A percentile compares a stretch with the other conserved stretches of the same genome.
Evolutionary conservation across 2,797 vertebrate genomes (phyloP).

Genomic region (Hafferia zeledoni): DNA sequence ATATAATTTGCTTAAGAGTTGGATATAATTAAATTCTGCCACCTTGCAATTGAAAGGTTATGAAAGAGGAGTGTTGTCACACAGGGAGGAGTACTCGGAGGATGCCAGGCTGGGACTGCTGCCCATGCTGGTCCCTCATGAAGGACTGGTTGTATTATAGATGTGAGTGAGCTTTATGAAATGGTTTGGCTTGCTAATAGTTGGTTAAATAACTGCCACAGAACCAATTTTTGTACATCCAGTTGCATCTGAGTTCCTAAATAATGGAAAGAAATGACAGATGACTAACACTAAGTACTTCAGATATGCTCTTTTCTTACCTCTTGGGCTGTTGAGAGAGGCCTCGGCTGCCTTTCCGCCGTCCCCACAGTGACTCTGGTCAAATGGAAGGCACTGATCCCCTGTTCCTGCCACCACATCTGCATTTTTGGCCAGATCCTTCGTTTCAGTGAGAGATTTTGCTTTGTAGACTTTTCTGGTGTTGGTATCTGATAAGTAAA

Average conservation of each 20-base stretch:
- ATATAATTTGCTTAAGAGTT: neutral
- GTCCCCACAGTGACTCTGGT: conserved; percentile 96
- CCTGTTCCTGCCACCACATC: conserved; percentile 96
- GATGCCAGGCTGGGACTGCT: neutral
- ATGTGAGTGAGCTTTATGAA: neutral
- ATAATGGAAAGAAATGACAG: neutral
- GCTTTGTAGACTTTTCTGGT: conserved; percentile 93
- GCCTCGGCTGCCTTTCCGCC: conserved; percentile 92
- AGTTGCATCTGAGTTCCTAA: neutral
- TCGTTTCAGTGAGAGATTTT: conserved; percentile 89
- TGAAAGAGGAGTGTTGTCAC: neutral
- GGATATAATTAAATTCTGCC: conserved; percentile 21
- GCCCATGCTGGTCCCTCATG: neutral
- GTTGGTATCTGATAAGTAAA: conserved; percentile 96
- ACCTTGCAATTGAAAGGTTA: conserved; percentile 10
- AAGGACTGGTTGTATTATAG: neutral
- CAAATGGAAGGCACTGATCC: conserved; percentile 95
- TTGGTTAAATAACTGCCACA: neutral
- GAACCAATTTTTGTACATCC: neutral
- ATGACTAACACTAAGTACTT: neutral
- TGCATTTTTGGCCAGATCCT: conserved; percentile 91
- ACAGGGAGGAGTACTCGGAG: neutral
- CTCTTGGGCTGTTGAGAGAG: conserved; percentile 94
- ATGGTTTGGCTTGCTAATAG: neutral
- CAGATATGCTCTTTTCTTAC: conserved; percentile 72